phyloP scores from a whole-genome alignment of 2,113 vertebrate genomes.

The Scopus umbretta region DNA sequence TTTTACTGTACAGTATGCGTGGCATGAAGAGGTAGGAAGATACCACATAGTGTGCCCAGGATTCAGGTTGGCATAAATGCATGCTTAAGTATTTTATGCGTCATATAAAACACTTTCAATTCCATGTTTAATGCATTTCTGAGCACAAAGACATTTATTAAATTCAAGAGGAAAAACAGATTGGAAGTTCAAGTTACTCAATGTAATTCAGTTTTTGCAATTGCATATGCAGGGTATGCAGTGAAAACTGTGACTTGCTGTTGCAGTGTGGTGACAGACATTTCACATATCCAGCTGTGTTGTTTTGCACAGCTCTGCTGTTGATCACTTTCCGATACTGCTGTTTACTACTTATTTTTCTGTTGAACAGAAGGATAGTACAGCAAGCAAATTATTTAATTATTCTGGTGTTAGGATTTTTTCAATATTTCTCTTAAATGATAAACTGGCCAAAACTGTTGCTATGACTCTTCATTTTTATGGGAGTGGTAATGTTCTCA shows the following conservation, averaged over 20 bases:
- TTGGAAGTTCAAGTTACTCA: background rate
- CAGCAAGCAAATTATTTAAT: background rate
- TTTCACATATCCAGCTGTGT: background rate
- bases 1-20: background rate
- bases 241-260: background rate
- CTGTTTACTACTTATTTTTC: background rate
- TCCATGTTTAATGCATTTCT: background rate
- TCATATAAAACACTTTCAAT: background rate
- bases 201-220: conserved; percentile 1
- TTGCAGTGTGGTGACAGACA: background rate
- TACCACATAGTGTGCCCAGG: background rate
- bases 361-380: background rate
- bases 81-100: background rate
- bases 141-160: background rate
- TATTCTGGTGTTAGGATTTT: background rate
- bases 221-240: background rate
- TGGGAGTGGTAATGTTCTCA: background rate
- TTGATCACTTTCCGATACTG: background rate
- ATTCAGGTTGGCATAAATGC: background rate
- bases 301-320: background rate
- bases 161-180: background rate
- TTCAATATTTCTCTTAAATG: background rate
- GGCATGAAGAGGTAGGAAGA: background rate
- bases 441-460: background rate
- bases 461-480: background rate